Conservation (phyloP, 2,113 vertebrate species). For the Phyllostomus hastatus region DNA sequence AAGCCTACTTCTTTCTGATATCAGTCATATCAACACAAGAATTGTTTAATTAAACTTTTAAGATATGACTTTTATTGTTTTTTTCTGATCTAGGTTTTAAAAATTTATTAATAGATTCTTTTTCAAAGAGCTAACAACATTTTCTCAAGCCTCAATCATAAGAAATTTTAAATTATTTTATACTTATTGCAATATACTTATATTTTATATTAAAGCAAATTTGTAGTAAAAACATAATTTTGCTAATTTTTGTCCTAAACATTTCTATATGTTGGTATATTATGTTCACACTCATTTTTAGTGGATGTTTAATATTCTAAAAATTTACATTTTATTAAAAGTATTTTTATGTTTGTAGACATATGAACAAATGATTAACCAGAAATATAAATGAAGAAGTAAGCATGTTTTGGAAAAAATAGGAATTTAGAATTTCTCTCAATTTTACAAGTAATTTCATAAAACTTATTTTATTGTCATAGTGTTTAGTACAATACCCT, state of each 20-base stretch:
- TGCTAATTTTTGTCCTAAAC: background rate
- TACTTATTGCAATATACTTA: background rate
- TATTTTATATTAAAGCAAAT: constrained; percentile 15
- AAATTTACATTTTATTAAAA: constrained; percentile 1
- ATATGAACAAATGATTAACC: background rate
- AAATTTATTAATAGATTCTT: background rate
- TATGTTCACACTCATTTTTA: constrained; percentile 23
- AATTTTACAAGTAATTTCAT: constrained; percentile 11
- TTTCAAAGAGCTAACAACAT: background rate
- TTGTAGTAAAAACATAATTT: background rate
- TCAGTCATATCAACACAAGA: background rate
- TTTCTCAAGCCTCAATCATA: background rate
- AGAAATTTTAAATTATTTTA: background rate
- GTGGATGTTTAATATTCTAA: background rate
- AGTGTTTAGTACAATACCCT: background rate
- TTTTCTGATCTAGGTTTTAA: background rate
- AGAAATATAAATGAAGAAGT: background rate
- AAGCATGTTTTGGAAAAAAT: background rate
- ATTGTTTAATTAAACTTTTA: background rate
- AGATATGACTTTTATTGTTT: background rate
- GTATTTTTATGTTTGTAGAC: background rate
- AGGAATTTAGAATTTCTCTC: background rate
- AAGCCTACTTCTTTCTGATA: background rate
- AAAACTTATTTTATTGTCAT: constrained; percentile 1
- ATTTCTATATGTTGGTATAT: background rate